Conservation (phyloP, 1,140 invertebrate genomes). For the Daktulosphaira vitifoliae region DNA sequence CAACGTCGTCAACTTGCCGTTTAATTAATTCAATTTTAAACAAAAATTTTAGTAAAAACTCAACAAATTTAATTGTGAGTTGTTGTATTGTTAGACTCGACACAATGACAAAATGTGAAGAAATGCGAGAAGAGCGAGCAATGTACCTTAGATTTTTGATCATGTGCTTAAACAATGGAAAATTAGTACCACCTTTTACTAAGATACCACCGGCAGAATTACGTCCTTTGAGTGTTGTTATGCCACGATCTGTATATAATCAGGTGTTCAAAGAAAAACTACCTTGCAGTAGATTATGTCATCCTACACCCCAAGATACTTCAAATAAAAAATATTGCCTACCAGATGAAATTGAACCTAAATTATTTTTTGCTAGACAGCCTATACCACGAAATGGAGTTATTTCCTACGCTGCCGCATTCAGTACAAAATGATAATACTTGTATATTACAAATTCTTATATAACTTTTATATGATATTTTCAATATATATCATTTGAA, state of each 20-base stretch:
- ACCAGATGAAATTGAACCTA: not conserved
- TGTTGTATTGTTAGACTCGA: too few relatives aligned
- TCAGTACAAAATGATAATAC: not conserved
- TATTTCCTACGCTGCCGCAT: not conserved
- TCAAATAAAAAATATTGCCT: not conserved
- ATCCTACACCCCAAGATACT: not conserved
- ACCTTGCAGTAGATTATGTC: too few relatives aligned
- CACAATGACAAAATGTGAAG: not conserved
- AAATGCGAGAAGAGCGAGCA: conserved; percentile 1
- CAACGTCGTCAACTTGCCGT: too few relatives aligned
- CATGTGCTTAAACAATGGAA: not conserved
- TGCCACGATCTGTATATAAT: conserved; percentile 1
- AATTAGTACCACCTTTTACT: not conserved
- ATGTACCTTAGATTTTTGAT: conserved; percentile 17
- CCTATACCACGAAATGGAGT: not conserved
- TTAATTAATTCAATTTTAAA: too few relatives aligned
- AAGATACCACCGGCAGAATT: not conserved
- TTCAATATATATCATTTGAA: too few relatives aligned
- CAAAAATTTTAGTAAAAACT: too few relatives aligned
- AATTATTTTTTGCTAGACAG: not conserved
- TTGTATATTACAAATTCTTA: too few relatives aligned
- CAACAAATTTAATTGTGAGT: too few relatives aligned
- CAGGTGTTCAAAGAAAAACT: not conserved
- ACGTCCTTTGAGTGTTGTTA: not conserved
- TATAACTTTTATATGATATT: too few relatives aligned